Conservation (phyloP, 2,113 vertebrate genomes). For the Triplophysa siluroides region DNA sequence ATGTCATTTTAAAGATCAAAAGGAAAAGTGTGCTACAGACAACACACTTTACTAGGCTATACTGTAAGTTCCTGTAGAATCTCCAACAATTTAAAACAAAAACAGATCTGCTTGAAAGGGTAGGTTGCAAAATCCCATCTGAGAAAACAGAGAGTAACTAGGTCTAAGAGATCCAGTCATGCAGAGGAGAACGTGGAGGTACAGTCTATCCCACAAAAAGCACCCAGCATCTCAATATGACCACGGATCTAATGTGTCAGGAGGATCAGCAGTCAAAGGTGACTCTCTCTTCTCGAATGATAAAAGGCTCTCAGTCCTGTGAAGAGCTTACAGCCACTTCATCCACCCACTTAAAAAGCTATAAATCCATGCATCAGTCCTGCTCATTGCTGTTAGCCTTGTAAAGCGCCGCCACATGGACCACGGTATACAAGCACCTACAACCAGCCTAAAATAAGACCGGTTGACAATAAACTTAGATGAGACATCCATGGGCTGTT, state of each 20-base stretch:
- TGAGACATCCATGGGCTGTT: no score
- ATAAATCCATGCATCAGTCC: conserved; percentile 46
- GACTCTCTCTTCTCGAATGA: conserved; percentile 32
- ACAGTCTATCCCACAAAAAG: conserved; percentile 39
- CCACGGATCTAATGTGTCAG: conserved; percentile 17
- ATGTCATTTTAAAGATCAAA: background rate
- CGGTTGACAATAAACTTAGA: no score
- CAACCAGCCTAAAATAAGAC: conserved; percentile 3
- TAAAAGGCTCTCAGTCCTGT: conserved; percentile 47
- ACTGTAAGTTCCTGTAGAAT: background rate
- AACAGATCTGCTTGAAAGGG: background rate
- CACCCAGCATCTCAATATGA: conserved; percentile 35
- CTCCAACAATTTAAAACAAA: background rate
- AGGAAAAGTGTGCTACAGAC: background rate
- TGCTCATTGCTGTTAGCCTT: conserved; percentile 26
- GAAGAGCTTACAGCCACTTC: conserved; percentile 37
- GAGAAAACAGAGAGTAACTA: conserved; percentile 7
- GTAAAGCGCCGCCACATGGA: conserved; percentile 5
- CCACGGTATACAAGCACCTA: conserved; percentile 14
- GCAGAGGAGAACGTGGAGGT: conserved; percentile 15
- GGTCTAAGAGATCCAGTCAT: background rate
- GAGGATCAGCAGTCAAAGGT: conserved; percentile 37
- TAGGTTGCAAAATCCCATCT: conserved; percentile 2
- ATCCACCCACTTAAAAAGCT: conserved; percentile 49
- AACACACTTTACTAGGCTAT: background rate